Base-by-base conservation (phyloP, 2,888 invertebrate genomes). In the Coelinius sp. region DNA sequence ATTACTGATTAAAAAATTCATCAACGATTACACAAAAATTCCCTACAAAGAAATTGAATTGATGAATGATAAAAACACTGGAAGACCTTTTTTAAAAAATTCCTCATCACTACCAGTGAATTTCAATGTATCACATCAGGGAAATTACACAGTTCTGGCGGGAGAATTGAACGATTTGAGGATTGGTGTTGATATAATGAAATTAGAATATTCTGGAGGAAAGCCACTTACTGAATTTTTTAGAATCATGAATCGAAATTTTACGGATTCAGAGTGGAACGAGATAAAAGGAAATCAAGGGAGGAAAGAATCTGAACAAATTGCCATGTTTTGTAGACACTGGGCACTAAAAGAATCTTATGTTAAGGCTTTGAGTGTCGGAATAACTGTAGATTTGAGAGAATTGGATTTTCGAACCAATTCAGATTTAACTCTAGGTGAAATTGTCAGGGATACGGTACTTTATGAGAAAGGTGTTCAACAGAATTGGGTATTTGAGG, bases 261-360 rank as follows among this genome's bases (percentile, higher is more conserved):
- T 97, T 87, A 93, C 97, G 1, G 75, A 86, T 0, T 83, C 88
- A 0, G 98, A 98, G 88, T 98, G 98, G 98, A 83, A 84, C 0
- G 91, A 90, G 66, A 95, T 98, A 76, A 89, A 88, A 68, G 88
- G 89, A 44, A 89, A 88, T 73, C 82, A 87, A 10, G 88, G 87
- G 62, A 79, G 80, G n/a, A 24, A 80, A 2, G 93, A 95, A 78
- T 82, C 83, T 22, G 90, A 93, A n/a, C 93, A 95, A 85, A 88
- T 96, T 38, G 89, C 90, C 14, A 93, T 93, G 83, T 98, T 98
- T 88, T 97, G 94, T 86, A 90, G 98, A 74, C 91, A 94, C 82
- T 98, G 98, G 98, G 94, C 96, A 80, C 89, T 98, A 63, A 98
- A 98, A 88, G 98, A 98, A 87, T 94, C 97, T 84, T 97, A 96